Conservation (phyloP, 1,140 invertebrate genomes). For the Drosophila nigromelanica region DNA sequence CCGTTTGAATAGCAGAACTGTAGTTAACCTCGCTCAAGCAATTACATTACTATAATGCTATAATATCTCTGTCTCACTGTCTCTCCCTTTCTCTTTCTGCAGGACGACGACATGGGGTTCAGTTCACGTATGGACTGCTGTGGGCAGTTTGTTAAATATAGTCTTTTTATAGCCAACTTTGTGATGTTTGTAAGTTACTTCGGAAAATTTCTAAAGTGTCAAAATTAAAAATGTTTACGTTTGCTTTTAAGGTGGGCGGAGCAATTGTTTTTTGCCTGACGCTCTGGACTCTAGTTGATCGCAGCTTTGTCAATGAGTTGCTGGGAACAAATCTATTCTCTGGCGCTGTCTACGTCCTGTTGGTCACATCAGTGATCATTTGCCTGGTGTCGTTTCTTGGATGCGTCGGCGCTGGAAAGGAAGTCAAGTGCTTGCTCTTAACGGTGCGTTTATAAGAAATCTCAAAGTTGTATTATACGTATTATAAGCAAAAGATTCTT, state of each 20-base stretch:
- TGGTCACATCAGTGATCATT: constrained; percentile 90
- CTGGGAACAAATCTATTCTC: constrained; percentile 93
- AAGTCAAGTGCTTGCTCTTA: constrained; percentile 94
- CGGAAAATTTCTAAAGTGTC: constrained; percentile 51
- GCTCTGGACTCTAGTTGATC: constrained; percentile 92
- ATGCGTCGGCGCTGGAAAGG: constrained; percentile 93
- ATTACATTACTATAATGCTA: background rate
- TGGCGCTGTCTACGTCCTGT: constrained; percentile 91
- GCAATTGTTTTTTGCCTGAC: constrained; percentile 90
- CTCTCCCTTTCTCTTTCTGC: constrained; percentile 52
- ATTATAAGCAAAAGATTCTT: too few species aligned
- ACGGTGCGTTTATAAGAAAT: constrained; percentile 85
- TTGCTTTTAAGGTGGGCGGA: constrained; percentile 88
- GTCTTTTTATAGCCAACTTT: constrained; percentile 92
- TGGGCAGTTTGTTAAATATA: constrained; percentile 92
- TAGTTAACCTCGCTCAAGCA: too few species aligned
- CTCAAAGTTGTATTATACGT: too few species aligned
- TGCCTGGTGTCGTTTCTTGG: constrained; percentile 93
- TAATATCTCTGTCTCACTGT: background rate
- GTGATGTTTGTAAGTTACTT: constrained; percentile 91
- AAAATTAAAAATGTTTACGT: background rate
- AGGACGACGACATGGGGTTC: constrained; percentile 87
- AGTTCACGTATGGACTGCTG: constrained; percentile 91
- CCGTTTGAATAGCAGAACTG: too few species aligned
- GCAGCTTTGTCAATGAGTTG: constrained; percentile 92